Conservation (phyloP, 2,797 vertebrate species). For the Fringilla coelebs region DNA sequence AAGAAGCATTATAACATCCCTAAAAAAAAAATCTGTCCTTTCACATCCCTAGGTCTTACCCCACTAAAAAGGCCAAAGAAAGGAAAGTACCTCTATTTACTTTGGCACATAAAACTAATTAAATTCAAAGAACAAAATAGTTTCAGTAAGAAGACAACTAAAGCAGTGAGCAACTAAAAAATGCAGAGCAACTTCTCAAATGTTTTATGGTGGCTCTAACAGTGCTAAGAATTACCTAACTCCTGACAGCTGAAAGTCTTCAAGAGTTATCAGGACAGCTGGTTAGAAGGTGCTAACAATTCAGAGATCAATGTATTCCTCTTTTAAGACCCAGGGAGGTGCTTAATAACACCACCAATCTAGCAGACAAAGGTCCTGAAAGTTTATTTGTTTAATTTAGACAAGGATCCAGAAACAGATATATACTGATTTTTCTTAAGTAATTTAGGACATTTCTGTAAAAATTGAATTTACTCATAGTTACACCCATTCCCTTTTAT, state of each 20-base stretch:
- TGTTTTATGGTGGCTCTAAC: not conserved
- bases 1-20: rapidly evolving
- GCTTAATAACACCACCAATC: not conserved
- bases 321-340: not conserved
- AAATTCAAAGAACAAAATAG: not conserved
- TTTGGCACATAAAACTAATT: not conserved
- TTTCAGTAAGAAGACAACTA: not conserved
- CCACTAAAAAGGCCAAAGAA: not conserved
- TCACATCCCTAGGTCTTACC: rapidly evolving
- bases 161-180: not conserved
- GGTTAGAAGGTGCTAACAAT: not conserved
- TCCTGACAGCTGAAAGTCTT: not conserved
- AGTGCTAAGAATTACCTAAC: not conserved
- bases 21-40: rapidly evolving
- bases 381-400: not conserved
- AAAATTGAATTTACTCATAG: not conserved
- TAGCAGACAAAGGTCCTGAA: not conserved
- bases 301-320: not conserved
- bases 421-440: not conserved
- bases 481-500: not conserved
- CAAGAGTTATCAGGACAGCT: not conserved
- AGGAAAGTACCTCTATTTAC: not conserved
- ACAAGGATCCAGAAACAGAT: not conserved
- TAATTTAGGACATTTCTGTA: not conserved
- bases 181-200: not conserved